Evolutionary conservation across 2,797 vertebrate species (phyloP).

Genomic region (Lindbergichthys nudifrons): DNA sequence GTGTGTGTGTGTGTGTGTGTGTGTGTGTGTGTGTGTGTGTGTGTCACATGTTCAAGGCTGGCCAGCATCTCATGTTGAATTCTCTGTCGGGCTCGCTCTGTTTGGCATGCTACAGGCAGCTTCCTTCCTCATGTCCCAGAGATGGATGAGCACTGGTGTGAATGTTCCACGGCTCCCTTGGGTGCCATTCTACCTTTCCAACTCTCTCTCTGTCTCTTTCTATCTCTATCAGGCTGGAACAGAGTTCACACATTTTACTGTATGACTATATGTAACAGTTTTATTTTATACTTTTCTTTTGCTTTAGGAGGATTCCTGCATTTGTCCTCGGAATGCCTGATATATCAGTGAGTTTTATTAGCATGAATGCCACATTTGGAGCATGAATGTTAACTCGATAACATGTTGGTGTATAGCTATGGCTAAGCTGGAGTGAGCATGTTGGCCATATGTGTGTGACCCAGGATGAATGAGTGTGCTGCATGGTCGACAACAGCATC

Average conservation of each 20-base stretch:
- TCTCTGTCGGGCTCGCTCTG: conserved; percentile 57
- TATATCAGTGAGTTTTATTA: background rate
- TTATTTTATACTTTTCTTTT: background rate
- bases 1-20: conserved; percentile 21
- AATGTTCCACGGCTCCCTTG: conserved; percentile 69
- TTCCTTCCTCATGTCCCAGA: conserved; percentile 63
- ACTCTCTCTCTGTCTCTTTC: conserved; percentile 38
- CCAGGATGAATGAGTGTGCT: conserved; percentile 36
- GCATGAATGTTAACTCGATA: background rate
- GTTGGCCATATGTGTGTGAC: conserved; percentile 14
- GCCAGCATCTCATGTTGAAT: conserved; percentile 52
- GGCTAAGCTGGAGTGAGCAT: background rate
- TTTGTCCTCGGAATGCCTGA: conserved; percentile 5
- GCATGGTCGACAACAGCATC: conserved; percentile 23
- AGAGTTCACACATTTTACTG: conserved; percentile 21
- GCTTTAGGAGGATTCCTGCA: conserved; percentile 4
- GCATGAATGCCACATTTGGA: conserved; percentile 9
- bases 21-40: conserved; percentile 26
- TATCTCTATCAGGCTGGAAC: conserved; percentile 44
- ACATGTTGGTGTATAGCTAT: background rate
- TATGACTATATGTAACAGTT: conserved; percentile 18
- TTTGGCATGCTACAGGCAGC: conserved; percentile 70
- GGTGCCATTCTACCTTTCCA: conserved; percentile 65
- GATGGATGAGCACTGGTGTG: conserved; percentile 73
- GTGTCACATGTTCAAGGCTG: conserved; percentile 43